Conservation (phyloP, 30 jellyfish, hydroid and myxozoan species). For the Chrysaora quinquecirrha region DNA sequence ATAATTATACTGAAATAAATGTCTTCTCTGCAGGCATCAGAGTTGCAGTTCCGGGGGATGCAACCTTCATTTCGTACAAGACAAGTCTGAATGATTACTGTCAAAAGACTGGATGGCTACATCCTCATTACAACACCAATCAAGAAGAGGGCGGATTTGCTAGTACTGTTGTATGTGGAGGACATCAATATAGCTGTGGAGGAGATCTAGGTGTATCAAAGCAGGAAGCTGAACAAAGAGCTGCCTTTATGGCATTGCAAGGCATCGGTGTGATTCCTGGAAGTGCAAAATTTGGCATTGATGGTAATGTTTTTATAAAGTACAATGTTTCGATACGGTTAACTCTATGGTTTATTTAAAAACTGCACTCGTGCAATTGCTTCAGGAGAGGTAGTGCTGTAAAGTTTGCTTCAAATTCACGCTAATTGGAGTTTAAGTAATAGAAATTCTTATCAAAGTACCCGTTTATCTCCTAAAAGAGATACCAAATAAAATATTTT, state of each 20-base stretch:
- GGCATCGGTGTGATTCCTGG: constrained; percentile 80
- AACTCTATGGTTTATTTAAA: too few relatives aligned
- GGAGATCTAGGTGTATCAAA: constrained; percentile 78
- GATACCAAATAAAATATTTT: too few relatives aligned
- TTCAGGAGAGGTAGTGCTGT: too few relatives aligned
- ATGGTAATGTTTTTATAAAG: too few relatives aligned
- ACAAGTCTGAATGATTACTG: constrained; percentile 97
- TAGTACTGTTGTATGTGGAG: constrained; percentile 87
- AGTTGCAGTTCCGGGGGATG: constrained; percentile 98
- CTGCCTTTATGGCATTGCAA: constrained; percentile 88
- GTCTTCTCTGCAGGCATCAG: constrained; percentile 73
- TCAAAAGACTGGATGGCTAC: constrained; percentile 94
- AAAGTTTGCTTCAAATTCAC: too few relatives aligned
- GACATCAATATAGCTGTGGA: constrained; percentile 82
- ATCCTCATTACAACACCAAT: constrained; percentile 82
- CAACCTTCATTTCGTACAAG: constrained; percentile 95
- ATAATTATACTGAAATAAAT: too few relatives aligned
- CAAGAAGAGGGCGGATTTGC: constrained; percentile 69
- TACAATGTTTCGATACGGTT: too few relatives aligned
- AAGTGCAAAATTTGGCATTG: constrained; percentile 66
- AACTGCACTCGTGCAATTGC: too few relatives aligned
- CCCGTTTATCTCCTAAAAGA: too few relatives aligned
- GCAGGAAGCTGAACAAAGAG: constrained; percentile 96
- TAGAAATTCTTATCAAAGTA: too few relatives aligned
- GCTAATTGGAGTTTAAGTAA: too few relatives aligned